Percentiles rank a stretch among this genome's conserved stretches.
phyloP scores from a whole-genome alignment of 2,113 vertebrate genomes.

The Nerophis lumbriciformis region DNA sequence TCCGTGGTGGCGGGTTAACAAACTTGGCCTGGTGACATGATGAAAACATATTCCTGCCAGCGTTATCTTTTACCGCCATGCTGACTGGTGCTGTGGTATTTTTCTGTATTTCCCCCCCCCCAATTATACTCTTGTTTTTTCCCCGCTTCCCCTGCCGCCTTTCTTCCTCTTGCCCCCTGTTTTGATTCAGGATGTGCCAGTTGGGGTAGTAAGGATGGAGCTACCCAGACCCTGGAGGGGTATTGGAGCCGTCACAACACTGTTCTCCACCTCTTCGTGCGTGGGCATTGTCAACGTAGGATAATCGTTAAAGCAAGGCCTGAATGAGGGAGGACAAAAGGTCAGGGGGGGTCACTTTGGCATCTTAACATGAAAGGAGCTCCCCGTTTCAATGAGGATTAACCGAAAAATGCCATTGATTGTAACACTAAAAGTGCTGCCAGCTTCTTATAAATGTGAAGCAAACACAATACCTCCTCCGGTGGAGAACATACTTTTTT shows the following conservation, averaged over 20 bases:
- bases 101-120: conserved; percentile 52
- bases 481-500: neutral
- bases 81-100: conserved; percentile 70
- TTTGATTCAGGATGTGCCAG: conserved; percentile 66
- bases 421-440: conserved; percentile 58
- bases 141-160: conserved; percentile 25
- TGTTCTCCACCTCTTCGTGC: conserved; percentile 60
- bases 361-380: conserved; percentile 69
- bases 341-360: conserved; percentile 71
- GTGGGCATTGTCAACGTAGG: conserved; percentile 66
- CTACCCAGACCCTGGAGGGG: conserved; percentile 52
- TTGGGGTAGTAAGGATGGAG: conserved; percentile 50
- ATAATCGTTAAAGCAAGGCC: conserved; percentile 69
- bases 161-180: conserved; percentile 47
- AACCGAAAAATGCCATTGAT: conserved; percentile 70
- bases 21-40: conserved; percentile 42
- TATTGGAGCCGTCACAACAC: conserved; percentile 56
- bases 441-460: conserved; percentile 63
- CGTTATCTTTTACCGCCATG: conserved; percentile 64
- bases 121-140: conserved; percentile 50
- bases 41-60: conserved; percentile 63
- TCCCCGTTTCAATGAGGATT: conserved; percentile 76
- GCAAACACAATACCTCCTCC: conserved; percentile 22
- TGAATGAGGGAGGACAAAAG: conserved; percentile 75
- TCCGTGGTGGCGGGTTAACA: conserved; percentile 55